Base-by-base conservation (phyloP, 2,888 invertebrate genomes). In the Heliconius ismenius region DNA sequence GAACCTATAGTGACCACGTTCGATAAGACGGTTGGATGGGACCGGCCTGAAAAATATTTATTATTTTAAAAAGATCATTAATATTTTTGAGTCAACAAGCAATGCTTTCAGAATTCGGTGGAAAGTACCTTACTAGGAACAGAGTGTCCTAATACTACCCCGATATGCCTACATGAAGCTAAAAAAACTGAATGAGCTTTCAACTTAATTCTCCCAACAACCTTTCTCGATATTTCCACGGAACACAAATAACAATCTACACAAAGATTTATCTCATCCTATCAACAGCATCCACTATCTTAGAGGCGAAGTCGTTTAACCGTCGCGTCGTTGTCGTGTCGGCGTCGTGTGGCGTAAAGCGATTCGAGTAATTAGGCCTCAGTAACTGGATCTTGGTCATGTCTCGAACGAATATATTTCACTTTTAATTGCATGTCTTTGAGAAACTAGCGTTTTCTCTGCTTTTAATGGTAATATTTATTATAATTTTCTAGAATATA, bases 331-430 rank as follows among this genome's bases (percentile, higher is more conserved):
- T n/a, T 6, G 1, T 65, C 11, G 36, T 58, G n/a, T 58, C 58
- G n/a, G n/a, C n/a, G n/a, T 65, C 13, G 36, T 24, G 13, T 39
- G n/a, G 13, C 6, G 78, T 70, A 65, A 73, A 76, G 70, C 64
- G 54, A 70, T 43, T 70, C 64, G 72, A 72, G 76, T 78, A 76
- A 79, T 80, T 78, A 78, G 74, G 76, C 72, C 74, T 78, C 58
- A 32, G 74, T 75, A 79, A 80, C 75, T 64, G 69, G 73, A 79
- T 68, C 39, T 75, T 74, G 67, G 62, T 72, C 60, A 63, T 18
- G 21, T 58, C 32, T 54, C 43, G 64, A 32, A 43, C 65, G 69
- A 39, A 76, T 36, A 63, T 65, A 58, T 58, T 76, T 64, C 39
- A n/a, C 43, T 76, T 70, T 74, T 74, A 74, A 74, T 62, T 68